Percentiles rank a stretch among this genome's conserved stretches.
Conservation (phyloP, 2,888 invertebrate genomes). For the Conops quadrifasciatus region DNA sequence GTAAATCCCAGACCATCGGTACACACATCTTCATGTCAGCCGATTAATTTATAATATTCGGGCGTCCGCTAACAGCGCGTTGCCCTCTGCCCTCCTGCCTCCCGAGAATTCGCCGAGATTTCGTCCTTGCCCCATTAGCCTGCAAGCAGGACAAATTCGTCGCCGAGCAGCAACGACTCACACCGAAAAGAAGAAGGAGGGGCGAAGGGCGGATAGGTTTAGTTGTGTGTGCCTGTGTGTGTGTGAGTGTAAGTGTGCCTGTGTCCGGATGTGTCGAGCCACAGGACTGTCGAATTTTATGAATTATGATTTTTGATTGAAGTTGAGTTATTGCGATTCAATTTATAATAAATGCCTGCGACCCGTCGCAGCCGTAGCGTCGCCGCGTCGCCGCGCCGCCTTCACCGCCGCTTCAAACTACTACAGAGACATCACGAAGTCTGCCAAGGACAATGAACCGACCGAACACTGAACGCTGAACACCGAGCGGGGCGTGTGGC, state of each 20-base stretch:
- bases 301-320: constrained; percentile 65
- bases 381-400: constrained; percentile 27
- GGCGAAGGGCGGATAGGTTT: not conserved
- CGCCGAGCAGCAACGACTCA: constrained; percentile 42
- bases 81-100: constrained; percentile 36
- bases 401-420: not conserved
- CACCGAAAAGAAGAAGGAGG: not conserved
- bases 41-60: constrained; percentile 61
- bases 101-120: not conserved
- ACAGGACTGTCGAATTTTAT: constrained; percentile 53
- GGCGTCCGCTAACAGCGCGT: constrained; percentile 38
- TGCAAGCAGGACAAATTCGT: constrained; percentile 31
- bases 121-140: constrained; percentile 38
- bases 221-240: constrained; percentile 28
- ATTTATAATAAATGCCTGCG: constrained; percentile 59
- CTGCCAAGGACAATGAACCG: constrained; percentile 59
- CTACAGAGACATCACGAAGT: constrained; percentile 38
- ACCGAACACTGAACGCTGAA: constrained; percentile 24
- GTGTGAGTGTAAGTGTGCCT: constrained; percentile 35
- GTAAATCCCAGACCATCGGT: constrained; percentile 57
- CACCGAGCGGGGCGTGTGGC: too few relatives aligned
- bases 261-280: constrained; percentile 35
- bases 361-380: constrained; percentile 36
- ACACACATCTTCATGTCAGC: constrained; percentile 59
- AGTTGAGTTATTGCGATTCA: constrained; percentile 62